Percentiles rank a stretch among this genome's conserved stretches.
phyloP scores from a whole-genome alignment of 1,140 invertebrate species.

The Sarcophaga peregrina region DNA sequence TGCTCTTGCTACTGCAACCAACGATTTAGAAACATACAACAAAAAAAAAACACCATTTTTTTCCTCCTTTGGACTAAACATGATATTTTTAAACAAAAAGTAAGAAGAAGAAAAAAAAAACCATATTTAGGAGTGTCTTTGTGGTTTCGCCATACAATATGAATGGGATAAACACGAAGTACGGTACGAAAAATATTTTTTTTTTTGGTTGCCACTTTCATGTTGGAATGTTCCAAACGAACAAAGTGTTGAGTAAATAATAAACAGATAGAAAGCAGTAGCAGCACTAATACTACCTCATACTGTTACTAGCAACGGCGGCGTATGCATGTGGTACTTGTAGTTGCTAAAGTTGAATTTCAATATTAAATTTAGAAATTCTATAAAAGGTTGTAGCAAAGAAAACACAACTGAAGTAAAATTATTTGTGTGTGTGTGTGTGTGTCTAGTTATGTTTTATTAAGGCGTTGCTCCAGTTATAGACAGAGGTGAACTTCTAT shows the following conservation, averaged over 20 bases:
- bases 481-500: background rate
- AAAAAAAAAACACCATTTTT: background rate
- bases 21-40: background rate
- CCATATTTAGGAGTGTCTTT: background rate
- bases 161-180: background rate
- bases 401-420: no score
- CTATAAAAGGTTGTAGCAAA: background rate
- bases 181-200: background rate
- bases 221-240: background rate
- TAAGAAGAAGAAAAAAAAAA: no score
- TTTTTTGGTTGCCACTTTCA: background rate
- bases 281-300: no score
- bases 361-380: conserved; percentile 8
- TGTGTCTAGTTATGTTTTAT: no score
- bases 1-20: no score
- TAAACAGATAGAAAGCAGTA: background rate
- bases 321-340: background rate
- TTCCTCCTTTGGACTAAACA: no score
- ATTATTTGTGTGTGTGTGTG: no score
- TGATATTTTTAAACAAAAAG: no score
- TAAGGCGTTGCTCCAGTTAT: background rate
- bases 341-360: background rate
- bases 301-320: background rate
- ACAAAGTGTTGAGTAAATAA: conserved; percentile 20
- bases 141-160: background rate